Evolutionary conservation across 2,797 vertebrate species (phyloP).

Genomic region (Crocidura indochinensis): DNA sequence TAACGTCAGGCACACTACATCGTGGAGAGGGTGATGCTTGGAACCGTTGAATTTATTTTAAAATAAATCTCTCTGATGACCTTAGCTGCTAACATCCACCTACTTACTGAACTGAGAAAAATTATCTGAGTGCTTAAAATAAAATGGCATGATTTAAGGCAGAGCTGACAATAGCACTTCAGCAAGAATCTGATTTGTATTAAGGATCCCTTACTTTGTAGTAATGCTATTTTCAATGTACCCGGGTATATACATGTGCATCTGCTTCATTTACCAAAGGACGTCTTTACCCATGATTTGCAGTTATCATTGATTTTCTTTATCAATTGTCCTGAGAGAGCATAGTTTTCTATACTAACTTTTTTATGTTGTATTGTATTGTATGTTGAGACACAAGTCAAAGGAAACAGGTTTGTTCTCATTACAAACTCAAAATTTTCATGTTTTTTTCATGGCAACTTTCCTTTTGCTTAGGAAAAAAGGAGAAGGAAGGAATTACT

Average conservation of each 20-base stretch:
- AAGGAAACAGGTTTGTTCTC: slow-evolving; percentile 78
- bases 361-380: too few relatives aligned
- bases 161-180: slow-evolving; percentile 68
- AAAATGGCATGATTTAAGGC: slow-evolving; percentile 73
- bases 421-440: slow-evolving; percentile 80
- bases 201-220: slow-evolving; percentile 77
- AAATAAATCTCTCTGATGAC: slow-evolving; percentile 81
- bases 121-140: slow-evolving; percentile 58
- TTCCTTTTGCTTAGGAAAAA: slow-evolving; percentile 57
- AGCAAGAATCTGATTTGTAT: slow-evolving; percentile 78
- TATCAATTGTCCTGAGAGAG: slow-evolving; percentile 69
- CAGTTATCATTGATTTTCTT: slow-evolving; percentile 81
- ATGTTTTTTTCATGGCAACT: slow-evolving; percentile 63
- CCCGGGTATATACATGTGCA: slow-evolving; percentile 68
- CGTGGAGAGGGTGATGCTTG: slow-evolving; percentile 43
- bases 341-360: too few relatives aligned
- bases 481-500: slow-evolving; percentile 7
- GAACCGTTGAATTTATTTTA: slow-evolving; percentile 77
- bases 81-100: slow-evolving; percentile 76
- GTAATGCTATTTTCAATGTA: slow-evolving; percentile 66
- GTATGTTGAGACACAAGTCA: slow-evolving; percentile 80
- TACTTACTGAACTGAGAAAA: slow-evolving; percentile 78
- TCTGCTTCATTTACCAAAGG: slow-evolving; percentile 80
- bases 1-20: slow-evolving; percentile 69
- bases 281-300: slow-evolving; percentile 76